Evolutionary conservation across 2,888 invertebrate species (phyloP).

Genomic region (Andrena minutula): DNA sequence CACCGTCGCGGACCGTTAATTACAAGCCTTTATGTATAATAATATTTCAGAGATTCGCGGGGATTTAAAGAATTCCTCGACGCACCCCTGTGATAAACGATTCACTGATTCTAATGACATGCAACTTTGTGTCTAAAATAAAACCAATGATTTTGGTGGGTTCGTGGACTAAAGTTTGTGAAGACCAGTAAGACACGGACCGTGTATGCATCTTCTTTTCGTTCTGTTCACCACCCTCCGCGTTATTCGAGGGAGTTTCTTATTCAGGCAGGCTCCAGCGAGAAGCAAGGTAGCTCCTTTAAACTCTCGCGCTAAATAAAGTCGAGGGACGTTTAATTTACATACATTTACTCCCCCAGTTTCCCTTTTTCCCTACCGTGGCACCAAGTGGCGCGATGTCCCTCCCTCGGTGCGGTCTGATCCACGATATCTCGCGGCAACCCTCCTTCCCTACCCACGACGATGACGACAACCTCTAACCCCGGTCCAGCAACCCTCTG

Average conservation of each 20-base stretch:
- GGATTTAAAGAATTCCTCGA: constrained; percentile 17
- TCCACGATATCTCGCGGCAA: constrained; percentile 56
- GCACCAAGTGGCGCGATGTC: constrained; percentile 18
- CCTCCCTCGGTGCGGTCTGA: constrained; percentile 55
- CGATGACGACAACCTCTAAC: constrained; percentile 60
- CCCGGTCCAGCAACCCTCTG: constrained; percentile 62
- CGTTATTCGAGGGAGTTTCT: constrained; percentile 57
- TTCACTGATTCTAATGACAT: not conserved
- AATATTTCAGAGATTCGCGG: constrained; percentile 38
- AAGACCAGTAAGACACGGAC: constrained; percentile 11
- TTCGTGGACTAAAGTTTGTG: not conserved
- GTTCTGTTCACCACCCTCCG: constrained; percentile 8
- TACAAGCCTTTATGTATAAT: constrained; percentile 51
- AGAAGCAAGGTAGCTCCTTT: constrained; percentile 62
- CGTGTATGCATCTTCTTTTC: constrained; percentile 30
- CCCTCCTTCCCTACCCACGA: constrained; percentile 31
- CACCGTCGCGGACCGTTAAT: constrained; percentile 67
- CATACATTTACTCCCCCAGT: constrained; percentile 72
- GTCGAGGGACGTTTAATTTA: constrained; percentile 77
- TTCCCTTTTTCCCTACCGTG: constrained; percentile 20
- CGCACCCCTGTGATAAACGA: not conserved
- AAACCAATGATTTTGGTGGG: not conserved
- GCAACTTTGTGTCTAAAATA: not conserved
- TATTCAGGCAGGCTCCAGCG: constrained; percentile 55
- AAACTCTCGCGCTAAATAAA: constrained; percentile 77